Percentiles rank a stretch among this genome's conserved stretches.
phyloP scores from a whole-genome alignment of 1,140 invertebrate genomes.

The Drosophila subpulchrella region DNA sequence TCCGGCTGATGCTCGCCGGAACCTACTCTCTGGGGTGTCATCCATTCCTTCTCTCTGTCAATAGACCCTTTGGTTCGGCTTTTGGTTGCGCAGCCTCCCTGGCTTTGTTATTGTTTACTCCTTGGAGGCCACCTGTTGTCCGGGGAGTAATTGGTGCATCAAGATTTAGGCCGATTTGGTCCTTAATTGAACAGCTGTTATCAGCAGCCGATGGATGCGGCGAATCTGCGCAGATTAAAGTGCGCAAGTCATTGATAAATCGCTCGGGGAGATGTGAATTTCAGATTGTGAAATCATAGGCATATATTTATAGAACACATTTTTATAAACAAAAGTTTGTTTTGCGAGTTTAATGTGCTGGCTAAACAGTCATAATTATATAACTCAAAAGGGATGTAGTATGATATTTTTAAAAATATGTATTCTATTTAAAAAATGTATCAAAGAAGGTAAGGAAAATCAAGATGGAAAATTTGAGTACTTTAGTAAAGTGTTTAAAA shows the following conservation, averaged over 20 bases:
- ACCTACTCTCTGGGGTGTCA: background rate
- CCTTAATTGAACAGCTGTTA: conserved; percentile 51
- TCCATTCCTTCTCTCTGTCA: background rate
- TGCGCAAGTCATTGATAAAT: conserved; percentile 74
- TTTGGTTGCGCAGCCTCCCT: conserved; percentile 68
- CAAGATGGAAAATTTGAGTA: no score
- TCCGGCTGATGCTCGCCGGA: conserved; percentile 2
- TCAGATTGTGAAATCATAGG: background rate
- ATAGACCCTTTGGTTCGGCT: conserved; percentile 19
- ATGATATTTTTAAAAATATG: no score
- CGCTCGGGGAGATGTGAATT: background rate
- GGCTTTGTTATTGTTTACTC: conserved; percentile 39
- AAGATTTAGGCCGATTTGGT: conserved; percentile 18
- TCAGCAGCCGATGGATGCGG: conserved; percentile 13
- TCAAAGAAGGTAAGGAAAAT: no score
- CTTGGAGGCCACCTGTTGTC: conserved; percentile 55
- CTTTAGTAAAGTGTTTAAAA: no score
- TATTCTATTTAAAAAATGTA: no score
- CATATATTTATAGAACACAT: conserved; percentile 1
- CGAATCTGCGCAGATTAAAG: conserved; percentile 49
- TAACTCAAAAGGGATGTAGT: background rate
- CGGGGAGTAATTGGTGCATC: conserved; percentile 11
- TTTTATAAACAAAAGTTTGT: background rate
- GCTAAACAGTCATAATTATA: background rate
- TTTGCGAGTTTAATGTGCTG: background rate